Evolutionary conservation across 2,113 vertebrate species (phyloP).

Genomic region (Sylvia atricapilla): DNA sequence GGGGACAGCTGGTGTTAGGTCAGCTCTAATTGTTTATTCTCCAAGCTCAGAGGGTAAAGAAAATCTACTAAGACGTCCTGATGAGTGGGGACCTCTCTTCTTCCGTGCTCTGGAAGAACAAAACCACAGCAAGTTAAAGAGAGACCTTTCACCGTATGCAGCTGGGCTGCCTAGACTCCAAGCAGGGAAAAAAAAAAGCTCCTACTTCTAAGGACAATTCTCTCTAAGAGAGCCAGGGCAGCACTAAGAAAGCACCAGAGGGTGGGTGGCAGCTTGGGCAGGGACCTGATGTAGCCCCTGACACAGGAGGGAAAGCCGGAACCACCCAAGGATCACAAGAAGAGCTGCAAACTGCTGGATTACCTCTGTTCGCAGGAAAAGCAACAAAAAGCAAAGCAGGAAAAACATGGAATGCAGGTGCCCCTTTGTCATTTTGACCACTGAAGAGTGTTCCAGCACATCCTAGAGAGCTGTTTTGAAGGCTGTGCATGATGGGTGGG

Average conservation of each 20-base stretch:
- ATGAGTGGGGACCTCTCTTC: constrained; percentile 78
- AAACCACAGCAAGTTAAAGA: not conserved
- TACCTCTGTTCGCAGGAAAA: not conserved
- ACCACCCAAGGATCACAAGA: not conserved
- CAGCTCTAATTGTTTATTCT: constrained; percentile 22
- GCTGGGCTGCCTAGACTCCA: not conserved
- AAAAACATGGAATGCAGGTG: not conserved
- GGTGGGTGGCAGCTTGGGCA: not conserved
- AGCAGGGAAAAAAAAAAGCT: not conserved
- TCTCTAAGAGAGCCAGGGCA: not conserved
- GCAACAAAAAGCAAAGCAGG: not conserved
- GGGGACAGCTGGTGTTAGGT: constrained; percentile 4
- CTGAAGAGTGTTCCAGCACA: not conserved
- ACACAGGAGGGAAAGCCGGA: not conserved
- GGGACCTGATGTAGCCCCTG: not conserved
- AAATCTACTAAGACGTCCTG: constrained; percentile 59
- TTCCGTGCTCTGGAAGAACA: constrained; percentile 61
- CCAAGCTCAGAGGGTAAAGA: not conserved
- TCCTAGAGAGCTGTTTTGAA: not conserved
- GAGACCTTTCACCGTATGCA: not conserved
- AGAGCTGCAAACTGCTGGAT: not conserved
- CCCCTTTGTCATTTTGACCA: not conserved
- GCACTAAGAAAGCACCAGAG: not conserved
- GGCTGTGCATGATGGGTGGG: not conserved
- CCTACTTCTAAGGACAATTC: not conserved